A percentile compares a stretch with the other conserved stretches of the same genome.
These are phyloP conservation scores for Acleris sparsana DNA, from an alignment of 2,888 invertebrate species.

Conservation along the genomic window DNA sequence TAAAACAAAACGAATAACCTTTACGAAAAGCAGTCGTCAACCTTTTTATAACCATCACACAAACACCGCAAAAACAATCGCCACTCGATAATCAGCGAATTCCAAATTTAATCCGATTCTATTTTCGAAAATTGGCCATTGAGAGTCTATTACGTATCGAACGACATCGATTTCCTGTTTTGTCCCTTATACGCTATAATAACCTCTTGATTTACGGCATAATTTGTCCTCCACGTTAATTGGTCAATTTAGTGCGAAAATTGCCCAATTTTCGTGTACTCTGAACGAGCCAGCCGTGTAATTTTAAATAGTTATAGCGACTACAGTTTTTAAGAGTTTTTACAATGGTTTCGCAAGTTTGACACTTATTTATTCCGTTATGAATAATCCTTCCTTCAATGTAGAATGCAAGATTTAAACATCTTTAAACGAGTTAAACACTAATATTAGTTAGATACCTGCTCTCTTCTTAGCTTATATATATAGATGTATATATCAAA, in stretches of 20 bases:
- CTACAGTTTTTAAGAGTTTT: constrained; percentile 31
- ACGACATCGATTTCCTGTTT: constrained; percentile 46
- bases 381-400: constrained; percentile 26
- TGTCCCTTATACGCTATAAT: constrained; percentile 53
- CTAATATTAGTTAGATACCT: no score
- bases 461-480: no score
- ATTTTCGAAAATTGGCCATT: constrained; percentile 27
- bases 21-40: background rate
- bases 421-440: no score
- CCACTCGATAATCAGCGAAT: constrained; percentile 8
- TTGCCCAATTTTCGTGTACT: constrained; percentile 58
- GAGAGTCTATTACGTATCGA: constrained; percentile 27
- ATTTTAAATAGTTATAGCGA: constrained; percentile 61
- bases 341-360: constrained; percentile 36
- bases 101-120: constrained; percentile 23
- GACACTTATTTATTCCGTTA: constrained; percentile 40
- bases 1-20: no score
- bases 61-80: constrained; percentile 14
- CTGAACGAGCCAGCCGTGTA: constrained; percentile 57
- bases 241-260: constrained; percentile 65
- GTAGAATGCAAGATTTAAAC: no score
- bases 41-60: background rate
- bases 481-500: no score
- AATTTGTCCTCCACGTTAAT: constrained; percentile 66
- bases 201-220: constrained; percentile 62